phyloP scores from a whole-genome alignment of 2,888 invertebrate genomes.

The Plebejus anna region DNA sequence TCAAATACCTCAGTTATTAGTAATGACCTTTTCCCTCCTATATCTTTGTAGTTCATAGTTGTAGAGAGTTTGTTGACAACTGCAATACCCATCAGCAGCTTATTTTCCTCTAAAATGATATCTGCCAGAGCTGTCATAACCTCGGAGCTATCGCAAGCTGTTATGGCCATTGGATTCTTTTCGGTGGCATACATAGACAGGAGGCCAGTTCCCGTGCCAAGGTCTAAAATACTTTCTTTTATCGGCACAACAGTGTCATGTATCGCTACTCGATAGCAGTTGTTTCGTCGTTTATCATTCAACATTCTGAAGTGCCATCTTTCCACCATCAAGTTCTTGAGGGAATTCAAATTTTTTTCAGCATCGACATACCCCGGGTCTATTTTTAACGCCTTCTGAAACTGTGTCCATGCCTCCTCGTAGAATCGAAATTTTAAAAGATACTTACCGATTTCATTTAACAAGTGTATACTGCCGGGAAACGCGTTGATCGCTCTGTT shows the following conservation, averaged over 20 bases:
- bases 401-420: slow-evolving; percentile 78
- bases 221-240: slow-evolving; percentile 82
- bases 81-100: slow-evolving; percentile 54
- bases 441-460: slow-evolving; percentile 64
- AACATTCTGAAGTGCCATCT: slow-evolving; percentile 92
- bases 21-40: slow-evolving; percentile 80
- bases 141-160: slow-evolving; percentile 84
- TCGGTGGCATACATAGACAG: slow-evolving; percentile 84
- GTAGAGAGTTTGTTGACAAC: slow-evolving; percentile 81
- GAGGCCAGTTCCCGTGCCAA: slow-evolving; percentile 89
- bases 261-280: slow-evolving; percentile 83
- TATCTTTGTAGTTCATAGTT: slow-evolving; percentile 69
- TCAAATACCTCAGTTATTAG: slow-evolving; percentile 90
- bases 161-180: slow-evolving; percentile 75
- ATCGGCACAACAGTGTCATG: slow-evolving; percentile 66
- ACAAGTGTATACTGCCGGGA: slow-evolving; percentile 52
- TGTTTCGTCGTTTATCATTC: slow-evolving; percentile 86
- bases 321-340: slow-evolving; percentile 84
- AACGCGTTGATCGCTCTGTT: slow-evolving; percentile 50
- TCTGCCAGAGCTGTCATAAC: slow-evolving; percentile 82
- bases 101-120: slow-evolving; percentile 62
- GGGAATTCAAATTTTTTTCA: slow-evolving; percentile 83
- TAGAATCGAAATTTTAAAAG: slow-evolving; percentile 76
- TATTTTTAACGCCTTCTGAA: slow-evolving; percentile 71
- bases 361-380: slow-evolving; percentile 78